phyloP scores from a whole-genome alignment of 1,140 invertebrate genomes.

The Drosophila saltans region DNA sequence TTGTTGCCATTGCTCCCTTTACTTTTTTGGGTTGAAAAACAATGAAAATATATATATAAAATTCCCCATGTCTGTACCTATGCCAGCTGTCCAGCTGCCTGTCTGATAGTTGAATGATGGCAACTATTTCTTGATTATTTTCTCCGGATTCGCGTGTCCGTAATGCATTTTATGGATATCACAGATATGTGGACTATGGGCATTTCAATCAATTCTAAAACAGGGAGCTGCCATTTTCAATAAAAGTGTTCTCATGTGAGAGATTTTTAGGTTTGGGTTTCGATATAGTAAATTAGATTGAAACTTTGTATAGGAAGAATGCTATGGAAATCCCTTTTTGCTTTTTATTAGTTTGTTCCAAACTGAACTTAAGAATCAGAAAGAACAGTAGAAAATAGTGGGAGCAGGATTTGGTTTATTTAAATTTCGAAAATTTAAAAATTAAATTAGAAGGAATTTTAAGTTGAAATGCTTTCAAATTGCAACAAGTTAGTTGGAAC shows the following conservation, averaged over 20 bases:
- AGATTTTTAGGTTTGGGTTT: too few relatives aligned
- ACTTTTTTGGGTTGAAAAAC: slow-evolving; percentile 22
- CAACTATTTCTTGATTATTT: slow-evolving; percentile 78
- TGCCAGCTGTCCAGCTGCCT: slow-evolving; percentile 20
- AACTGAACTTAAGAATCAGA: background rate
- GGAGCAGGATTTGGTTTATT: too few relatives aligned
- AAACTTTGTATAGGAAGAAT: background rate
- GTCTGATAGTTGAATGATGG: slow-evolving; percentile 48
- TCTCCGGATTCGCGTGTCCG: slow-evolving; percentile 43
- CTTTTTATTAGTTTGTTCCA: background rate
- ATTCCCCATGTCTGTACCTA: slow-evolving; percentile 23
- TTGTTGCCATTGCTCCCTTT: slow-evolving; percentile 76
- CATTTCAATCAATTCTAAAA: slow-evolving; percentile 30
- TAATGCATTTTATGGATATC: slow-evolving; percentile 60
- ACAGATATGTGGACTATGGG: slow-evolving; percentile 37
- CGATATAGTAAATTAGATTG: background rate
- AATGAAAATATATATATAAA: slow-evolving; percentile 66
- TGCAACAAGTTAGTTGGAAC: too few relatives aligned
- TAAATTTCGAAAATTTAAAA: too few relatives aligned
- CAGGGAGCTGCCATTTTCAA: background rate
- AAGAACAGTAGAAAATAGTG: background rate
- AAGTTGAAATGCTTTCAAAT: too few relatives aligned
- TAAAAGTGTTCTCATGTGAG: background rate
- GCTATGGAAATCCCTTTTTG: background rate
- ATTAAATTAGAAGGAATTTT: too few relatives aligned